Base-by-base conservation (phyloP, 2,797 vertebrate species). In the Sternotherus odoratus region DNA sequence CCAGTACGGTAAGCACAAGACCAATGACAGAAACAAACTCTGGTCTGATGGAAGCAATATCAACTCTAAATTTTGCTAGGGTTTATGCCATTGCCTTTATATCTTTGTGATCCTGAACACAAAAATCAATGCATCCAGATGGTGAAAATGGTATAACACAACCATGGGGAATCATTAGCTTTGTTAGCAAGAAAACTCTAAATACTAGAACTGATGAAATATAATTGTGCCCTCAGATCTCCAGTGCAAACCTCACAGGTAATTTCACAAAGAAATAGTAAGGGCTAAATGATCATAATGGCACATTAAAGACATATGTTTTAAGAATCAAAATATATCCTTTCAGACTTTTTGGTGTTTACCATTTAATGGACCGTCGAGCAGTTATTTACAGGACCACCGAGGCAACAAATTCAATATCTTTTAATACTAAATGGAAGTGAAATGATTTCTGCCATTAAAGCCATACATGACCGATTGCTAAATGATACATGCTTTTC, bases 381-480 rank as follows among this genome's bases (percentile, higher is more conserved):
- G 15, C 36, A 79, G 87, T 86, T 86, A 89, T 89, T 86, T 92
- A 86, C 77, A 83, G 78, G 78, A 92, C 53, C 21, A 83, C 36
- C 23, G 54, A 86, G 54, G 87, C 63, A 89, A 80, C 77, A 83
- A 86, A 86, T 86, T 89, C 83, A 86, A 86, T 79, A 83, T 66
- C 80, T 49, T 92, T 81, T 89, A 79, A 89, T 83, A 74, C 77
- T 83, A 89, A 92, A 89, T 92, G 54, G 66, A 83, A 86, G 60
- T 36, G 12, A 75, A 89, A 92, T 79, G 54, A 86, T 86, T 89
- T 77, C 39, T 82, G 78, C 53, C 88, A 89, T 86, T 92, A 86
- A 89, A 89, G 75, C 80, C 66, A 74, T 86, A 83, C 39, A 43
- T 77, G 87, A 86, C 53, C 82, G 83, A 86, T 86, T 89, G 39